phyloP scores from a whole-genome alignment of 2,797 vertebrate species.

The Bucorvus abyssinicus region DNA sequence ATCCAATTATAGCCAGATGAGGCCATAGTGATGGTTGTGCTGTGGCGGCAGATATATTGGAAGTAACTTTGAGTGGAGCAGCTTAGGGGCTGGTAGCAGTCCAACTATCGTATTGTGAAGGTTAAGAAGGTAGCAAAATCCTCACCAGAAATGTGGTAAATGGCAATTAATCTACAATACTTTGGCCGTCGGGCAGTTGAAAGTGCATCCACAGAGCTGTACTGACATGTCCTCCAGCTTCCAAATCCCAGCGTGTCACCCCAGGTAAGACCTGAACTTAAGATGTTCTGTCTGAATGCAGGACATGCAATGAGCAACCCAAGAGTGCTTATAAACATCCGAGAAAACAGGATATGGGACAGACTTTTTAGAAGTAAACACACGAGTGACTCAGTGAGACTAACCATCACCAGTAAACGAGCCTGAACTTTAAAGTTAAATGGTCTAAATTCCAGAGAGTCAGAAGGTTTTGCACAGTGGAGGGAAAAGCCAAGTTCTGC shows the following conservation, averaged over 20 bases:
- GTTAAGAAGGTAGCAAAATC: neutral
- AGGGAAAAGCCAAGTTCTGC: neutral
- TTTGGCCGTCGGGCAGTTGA: neutral
- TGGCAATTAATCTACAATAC: neutral
- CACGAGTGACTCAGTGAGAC: neutral
- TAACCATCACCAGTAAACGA: neutral
- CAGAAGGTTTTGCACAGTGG: neutral
- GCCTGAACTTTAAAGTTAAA: conserved; percentile 10
- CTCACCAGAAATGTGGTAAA: neutral
- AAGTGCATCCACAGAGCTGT: neutral
- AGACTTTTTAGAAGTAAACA: conserved; percentile 14
- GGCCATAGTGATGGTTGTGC: neutral
- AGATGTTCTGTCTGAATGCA: neutral
- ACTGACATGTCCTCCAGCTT: neutral
- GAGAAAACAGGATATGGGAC: conserved; percentile 17
- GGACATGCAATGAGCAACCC: neutral
- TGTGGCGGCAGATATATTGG: neutral
- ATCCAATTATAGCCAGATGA: neutral
- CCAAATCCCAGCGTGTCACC: neutral
- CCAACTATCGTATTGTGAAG: neutral
- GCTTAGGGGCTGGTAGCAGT: neutral
- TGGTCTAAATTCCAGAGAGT: conserved; percentile 8
- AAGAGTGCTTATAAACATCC: neutral
- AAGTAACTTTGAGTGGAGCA: neutral
- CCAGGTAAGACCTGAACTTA: neutral